phyloP scores from a whole-genome alignment of 2,113 vertebrate species.

The Larimichthys crocea region DNA sequence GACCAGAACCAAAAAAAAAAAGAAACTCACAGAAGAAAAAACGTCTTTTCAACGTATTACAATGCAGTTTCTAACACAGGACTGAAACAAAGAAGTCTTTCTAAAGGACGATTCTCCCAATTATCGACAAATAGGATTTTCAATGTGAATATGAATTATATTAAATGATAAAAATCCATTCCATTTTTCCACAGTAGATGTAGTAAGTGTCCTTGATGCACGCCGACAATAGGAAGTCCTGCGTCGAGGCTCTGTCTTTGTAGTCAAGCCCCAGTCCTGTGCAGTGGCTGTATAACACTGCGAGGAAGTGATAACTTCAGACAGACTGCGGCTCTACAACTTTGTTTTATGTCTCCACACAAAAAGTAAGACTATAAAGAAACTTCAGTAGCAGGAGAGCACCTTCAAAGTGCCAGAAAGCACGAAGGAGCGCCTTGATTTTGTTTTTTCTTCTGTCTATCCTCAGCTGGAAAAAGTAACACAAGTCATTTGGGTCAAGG shows the following conservation, averaged over 20 bases:
- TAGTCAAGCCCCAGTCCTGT: constrained; percentile 25
- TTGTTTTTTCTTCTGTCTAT: constrained; percentile 33
- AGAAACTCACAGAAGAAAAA: not conserved
- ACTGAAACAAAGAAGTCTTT: not conserved
- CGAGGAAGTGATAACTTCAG: constrained; percentile 64
- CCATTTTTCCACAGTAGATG: constrained; percentile 1
- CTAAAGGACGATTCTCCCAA: not conserved
- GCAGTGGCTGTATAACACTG: constrained; percentile 13
- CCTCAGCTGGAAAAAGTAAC: constrained; percentile 35
- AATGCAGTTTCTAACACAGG: not conserved
- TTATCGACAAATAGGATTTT: not conserved
- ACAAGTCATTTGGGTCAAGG: constrained; percentile 52
- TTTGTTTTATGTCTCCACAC: constrained; percentile 68
- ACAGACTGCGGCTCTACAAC: constrained; percentile 40
- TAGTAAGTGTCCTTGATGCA: constrained; percentile 27
- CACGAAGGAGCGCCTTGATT: constrained; percentile 23
- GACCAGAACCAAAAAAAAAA: constrained; percentile 1
- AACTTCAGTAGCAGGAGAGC: constrained; percentile 58
- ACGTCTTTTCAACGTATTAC: not conserved
- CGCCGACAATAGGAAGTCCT: constrained; percentile 17
- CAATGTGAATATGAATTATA: not conserved
- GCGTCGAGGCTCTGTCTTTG: constrained; percentile 37
- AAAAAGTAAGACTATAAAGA: constrained; percentile 39
- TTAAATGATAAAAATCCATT: constrained; percentile 5
- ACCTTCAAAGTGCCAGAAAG: constrained; percentile 68